Conservation (phyloP, 2,113 vertebrate species). For the Elgaria multicarinata region DNA sequence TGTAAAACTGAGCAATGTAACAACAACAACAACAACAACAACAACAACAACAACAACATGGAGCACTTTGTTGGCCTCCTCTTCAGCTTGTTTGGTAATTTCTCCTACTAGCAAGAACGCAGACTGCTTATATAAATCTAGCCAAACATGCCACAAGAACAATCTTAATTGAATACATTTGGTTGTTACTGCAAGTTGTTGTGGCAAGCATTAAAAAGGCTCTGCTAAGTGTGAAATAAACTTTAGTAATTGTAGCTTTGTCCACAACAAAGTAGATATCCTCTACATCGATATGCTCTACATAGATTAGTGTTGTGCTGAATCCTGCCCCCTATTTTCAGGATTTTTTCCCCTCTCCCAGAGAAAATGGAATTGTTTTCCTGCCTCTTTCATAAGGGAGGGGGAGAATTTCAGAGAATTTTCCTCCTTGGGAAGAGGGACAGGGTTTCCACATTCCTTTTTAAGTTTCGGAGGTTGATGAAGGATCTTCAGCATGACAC, state of each 20-base stretch:
- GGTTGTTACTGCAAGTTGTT: slow-evolving; percentile 15
- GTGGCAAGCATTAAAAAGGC: slow-evolving; percentile 17
- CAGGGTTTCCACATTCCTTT: no score
- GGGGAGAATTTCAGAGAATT: no score
- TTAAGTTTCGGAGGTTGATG: no score
- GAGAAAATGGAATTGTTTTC: no score
- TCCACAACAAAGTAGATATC: background rate
- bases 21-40: no score
- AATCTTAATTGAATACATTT: slow-evolving; percentile 17
- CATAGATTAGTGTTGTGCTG: no score
- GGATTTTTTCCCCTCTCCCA: no score
- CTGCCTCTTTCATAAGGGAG: no score
- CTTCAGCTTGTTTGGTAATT: slow-evolving; percentile 33
- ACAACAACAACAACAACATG: no score
- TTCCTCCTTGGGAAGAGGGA: no score
- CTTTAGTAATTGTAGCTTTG: background rate
- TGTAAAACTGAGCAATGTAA: slow-evolving; percentile 36
- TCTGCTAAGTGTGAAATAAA: slow-evolving; percentile 30
- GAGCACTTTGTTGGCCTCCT: slow-evolving; percentile 6
- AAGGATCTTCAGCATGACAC: no score
- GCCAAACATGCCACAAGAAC: slow-evolving; percentile 11
- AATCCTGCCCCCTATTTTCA: no score
- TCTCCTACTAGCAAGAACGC: slow-evolving; percentile 7
- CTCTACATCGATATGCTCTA: background rate
- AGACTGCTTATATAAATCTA: background rate